These are phyloP conservation scores for Drosophila neutralis DNA, from an alignment of 2,888 invertebrate species.

Conservation along the genomic window DNA sequence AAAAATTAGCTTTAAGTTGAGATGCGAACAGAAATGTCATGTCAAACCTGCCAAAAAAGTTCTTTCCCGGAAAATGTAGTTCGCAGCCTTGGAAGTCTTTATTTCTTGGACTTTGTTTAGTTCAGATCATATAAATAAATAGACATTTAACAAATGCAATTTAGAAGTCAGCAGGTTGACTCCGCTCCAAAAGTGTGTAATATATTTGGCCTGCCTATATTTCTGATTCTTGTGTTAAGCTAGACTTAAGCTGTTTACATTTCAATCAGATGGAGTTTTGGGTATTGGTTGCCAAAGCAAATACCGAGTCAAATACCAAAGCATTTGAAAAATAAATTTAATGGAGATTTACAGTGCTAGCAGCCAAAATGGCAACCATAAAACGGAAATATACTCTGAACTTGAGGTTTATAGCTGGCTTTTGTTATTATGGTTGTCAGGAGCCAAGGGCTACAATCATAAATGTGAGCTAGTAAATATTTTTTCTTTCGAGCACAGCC, in stretches of 20 bases:
- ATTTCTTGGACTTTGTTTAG: no score
- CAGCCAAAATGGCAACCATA: constrained; percentile 57
- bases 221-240: neutral
- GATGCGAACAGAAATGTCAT: neutral
- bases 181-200: neutral
- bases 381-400: constrained; percentile 49
- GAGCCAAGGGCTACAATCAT: constrained; percentile 51
- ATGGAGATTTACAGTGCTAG: constrained; percentile 69
- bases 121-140: neutral
- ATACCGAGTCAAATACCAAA: neutral
- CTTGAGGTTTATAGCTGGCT: constrained; percentile 32
- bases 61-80: neutral
- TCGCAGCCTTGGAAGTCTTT: neutral
- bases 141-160: neutral
- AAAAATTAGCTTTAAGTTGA: neutral
- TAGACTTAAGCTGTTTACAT: neutral
- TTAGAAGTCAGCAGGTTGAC: neutral
- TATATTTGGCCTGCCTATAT: neutral
- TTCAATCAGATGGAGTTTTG: neutral
- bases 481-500: constrained; percentile 51
- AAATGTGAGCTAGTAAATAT: constrained; percentile 73
- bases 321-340: constrained; percentile 55
- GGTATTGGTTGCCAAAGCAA: neutral
- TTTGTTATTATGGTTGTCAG: constrained; percentile 35
- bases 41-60: neutral